Evolutionary conservation across 2,113 vertebrate species (phyloP).

Genomic region (Bambusicola thoracicus): DNA sequence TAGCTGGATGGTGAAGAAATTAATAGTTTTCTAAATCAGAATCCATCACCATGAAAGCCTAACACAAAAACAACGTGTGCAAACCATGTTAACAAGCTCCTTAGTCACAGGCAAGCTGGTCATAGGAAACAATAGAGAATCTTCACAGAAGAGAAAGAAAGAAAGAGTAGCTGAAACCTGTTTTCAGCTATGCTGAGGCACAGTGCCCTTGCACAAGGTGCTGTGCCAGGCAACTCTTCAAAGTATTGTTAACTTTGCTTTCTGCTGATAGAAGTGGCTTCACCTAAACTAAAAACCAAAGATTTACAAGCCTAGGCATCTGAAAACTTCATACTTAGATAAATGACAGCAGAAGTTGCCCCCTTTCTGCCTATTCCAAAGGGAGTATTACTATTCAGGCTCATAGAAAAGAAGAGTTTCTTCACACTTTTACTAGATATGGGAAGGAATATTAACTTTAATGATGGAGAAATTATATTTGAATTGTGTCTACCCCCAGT

Average conservation of each 20-base stretch:
- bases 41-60: background rate
- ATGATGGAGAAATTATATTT: rapidly evolving
- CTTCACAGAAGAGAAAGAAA: background rate
- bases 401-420: background rate
- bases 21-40: background rate
- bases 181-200: background rate
- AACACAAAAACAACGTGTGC: background rate
- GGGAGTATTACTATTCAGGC: background rate
- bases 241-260: background rate
- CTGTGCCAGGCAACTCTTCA: background rate
- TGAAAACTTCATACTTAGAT: background rate
- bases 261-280: background rate
- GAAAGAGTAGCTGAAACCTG: too few relatives aligned
- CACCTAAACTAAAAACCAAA: background rate
- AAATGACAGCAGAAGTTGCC: background rate
- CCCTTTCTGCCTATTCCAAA: background rate
- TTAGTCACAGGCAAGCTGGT: background rate
- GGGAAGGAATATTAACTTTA: background rate
- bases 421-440: background rate
- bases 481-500: background rate
- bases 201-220: background rate
- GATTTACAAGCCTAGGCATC: background rate
- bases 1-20: background rate
- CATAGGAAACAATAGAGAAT: background rate
- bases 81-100: background rate